A percentile compares a stretch with the other conserved stretches of the same genome.
phyloP scores from a whole-genome alignment of 2,888 invertebrate species.

The Tortrix viridana region DNA sequence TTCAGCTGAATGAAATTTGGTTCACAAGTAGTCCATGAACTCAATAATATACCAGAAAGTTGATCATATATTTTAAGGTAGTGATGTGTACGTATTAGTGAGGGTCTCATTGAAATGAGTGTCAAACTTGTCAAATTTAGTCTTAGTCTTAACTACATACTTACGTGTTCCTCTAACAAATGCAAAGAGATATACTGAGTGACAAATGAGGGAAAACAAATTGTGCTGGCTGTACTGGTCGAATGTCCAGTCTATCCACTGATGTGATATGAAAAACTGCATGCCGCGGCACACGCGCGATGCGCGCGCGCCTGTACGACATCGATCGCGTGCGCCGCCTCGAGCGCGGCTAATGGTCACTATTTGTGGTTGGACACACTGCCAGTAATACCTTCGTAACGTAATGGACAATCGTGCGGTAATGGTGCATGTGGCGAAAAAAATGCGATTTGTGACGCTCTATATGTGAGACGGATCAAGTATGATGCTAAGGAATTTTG shows the following conservation, averaged over 20 bases:
- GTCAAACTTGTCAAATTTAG: no score
- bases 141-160: no score
- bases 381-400: conserved; percentile 47
- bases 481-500: conserved; percentile 29
- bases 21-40: no score
- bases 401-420: conserved; percentile 47
- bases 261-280: conserved; percentile 65
- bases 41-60: no score
- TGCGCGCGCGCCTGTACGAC: conserved; percentile 46
- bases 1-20: no score
- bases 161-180: no score
- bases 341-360: conserved; percentile 62
- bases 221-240: no score
- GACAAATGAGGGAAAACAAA: no score
- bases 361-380: conserved; percentile 71
- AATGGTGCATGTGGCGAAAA: conserved; percentile 45
- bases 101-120: no score
- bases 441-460: conserved; percentile 32
- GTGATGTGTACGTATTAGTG: no score
- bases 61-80: no score
- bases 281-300: conserved; percentile 57
- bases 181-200: no score
- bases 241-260: conserved; percentile 49
- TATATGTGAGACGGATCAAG: conserved; percentile 28
- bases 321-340: conserved; percentile 63